These are phyloP conservation scores for Falco cherrug DNA, from an alignment of 2,797 vertebrate genomes.

Conservation along the genomic window DNA sequence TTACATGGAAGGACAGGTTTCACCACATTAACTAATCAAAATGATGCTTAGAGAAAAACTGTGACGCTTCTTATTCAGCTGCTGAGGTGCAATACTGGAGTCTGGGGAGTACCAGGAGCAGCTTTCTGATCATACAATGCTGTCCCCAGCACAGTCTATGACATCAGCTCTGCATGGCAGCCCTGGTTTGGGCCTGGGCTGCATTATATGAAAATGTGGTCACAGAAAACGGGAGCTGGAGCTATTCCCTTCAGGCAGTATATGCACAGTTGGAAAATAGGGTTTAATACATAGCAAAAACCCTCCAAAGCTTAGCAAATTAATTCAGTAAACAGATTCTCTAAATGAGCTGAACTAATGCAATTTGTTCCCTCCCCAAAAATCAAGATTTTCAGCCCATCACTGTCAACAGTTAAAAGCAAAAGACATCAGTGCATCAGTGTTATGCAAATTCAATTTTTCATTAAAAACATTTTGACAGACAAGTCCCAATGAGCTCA, in stretches of 20 bases:
- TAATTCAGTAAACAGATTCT: slow-evolving; percentile 33
- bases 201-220: rapidly evolving
- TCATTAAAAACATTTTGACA: slow-evolving; percentile 51
- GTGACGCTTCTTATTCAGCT: not conserved
- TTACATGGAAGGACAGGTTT: not conserved
- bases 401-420: not conserved
- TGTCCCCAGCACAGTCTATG: not conserved
- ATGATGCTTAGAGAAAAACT: not conserved
- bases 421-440: not conserved
- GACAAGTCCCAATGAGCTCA: not conserved
- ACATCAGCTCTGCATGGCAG: not conserved
- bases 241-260: not conserved
- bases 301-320: slow-evolving; percentile 8
- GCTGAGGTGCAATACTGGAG: not conserved
- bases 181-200: not conserved
- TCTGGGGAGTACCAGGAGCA: not conserved
- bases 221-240: not conserved
- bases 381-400: slow-evolving; percentile 17
- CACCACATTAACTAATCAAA: not conserved
- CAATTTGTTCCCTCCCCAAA: slow-evolving; percentile 7
- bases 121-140: not conserved
- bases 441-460: slow-evolving; percentile 1
- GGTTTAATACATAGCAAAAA: not conserved
- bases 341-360: slow-evolving; percentile 31
- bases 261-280: not conserved